These are phyloP conservation scores for Mus spretus DNA, from an alignment of 2,797 vertebrate species.

Conservation along the genomic window DNA sequence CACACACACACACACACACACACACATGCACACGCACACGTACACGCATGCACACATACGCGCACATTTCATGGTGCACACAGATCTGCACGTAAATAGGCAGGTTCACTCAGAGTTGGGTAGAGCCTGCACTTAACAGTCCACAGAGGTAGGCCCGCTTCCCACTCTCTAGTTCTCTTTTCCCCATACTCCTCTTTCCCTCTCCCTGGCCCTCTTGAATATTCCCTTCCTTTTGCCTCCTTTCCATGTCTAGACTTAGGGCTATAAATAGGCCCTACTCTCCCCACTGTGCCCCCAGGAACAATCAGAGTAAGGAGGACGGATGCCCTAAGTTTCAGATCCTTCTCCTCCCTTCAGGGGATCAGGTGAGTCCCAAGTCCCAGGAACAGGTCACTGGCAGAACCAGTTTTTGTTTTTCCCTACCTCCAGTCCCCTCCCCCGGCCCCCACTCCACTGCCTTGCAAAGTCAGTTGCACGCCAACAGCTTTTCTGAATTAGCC, in stretches of 20 bases:
- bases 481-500: constrained; percentile 58
- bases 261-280: constrained; percentile 52
- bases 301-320: constrained; percentile 59
- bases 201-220: neutral
- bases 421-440: neutral
- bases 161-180: neutral
- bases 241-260: constrained; percentile 56
- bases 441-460: neutral
- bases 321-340: constrained; percentile 21
- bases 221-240: constrained; percentile 16
- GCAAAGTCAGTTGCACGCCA: neutral
- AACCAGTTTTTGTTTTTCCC: neutral
- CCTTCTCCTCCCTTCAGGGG: constrained; percentile 1
- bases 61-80: neutral
- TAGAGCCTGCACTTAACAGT: neutral
- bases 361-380: constrained; percentile 28
- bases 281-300: neutral
- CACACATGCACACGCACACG: too few species aligned
- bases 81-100: neutral
- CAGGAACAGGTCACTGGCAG: neutral
- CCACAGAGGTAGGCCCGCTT: neutral
- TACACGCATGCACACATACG: neutral
- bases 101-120: neutral
- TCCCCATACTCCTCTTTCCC: neutral
- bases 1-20: neutral